Conservation (phyloP, 2,797 vertebrate genomes). For the Pagetopsis macropterus region DNA sequence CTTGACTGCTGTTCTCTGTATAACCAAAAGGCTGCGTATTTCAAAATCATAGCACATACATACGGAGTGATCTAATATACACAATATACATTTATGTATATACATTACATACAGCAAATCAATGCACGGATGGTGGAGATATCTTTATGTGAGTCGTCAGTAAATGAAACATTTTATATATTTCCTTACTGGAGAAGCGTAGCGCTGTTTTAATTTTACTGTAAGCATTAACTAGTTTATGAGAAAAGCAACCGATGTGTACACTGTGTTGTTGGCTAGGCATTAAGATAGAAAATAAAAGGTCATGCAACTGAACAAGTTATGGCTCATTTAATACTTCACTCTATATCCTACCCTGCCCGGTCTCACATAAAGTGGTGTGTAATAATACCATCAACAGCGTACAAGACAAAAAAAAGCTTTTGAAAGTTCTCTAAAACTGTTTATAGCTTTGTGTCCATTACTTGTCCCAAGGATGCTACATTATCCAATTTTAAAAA, state of each 20-base stretch:
- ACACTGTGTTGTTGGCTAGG: conserved; percentile 59
- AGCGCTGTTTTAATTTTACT: conserved; percentile 71
- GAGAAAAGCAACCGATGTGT: conserved; percentile 69
- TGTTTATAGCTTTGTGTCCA: conserved; percentile 45
- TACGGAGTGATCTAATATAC: conserved; percentile 77
- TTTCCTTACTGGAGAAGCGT: conserved; percentile 67
- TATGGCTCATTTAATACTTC: conserved; percentile 78
- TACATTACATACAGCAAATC: conserved; percentile 82
- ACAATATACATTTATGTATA: conserved; percentile 82
- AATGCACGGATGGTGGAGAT: conserved; percentile 79
- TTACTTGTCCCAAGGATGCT: conserved; percentile 56
- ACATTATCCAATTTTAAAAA: conserved; percentile 59
- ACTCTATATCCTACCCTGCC: conserved; percentile 55
- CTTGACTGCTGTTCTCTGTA: conserved; percentile 64
- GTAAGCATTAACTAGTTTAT: conserved; percentile 71
- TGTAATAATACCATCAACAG: conserved; percentile 44
- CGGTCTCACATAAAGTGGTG: conserved; percentile 36
- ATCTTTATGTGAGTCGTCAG: conserved; percentile 59
- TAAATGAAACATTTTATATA: conserved; percentile 61
- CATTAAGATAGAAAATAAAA: conserved; percentile 61
- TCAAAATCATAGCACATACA: conserved; percentile 73
- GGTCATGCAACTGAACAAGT: conserved; percentile 78
- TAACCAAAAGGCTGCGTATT: conserved; percentile 59
- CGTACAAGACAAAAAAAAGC: conserved; percentile 35
- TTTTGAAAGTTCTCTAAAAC: conserved; percentile 40